Percentiles rank a stretch among this genome's conserved stretches.
phyloP scores from a whole-genome alignment of 1,140 invertebrate genomes.

The Sesamia nonagrioides region DNA sequence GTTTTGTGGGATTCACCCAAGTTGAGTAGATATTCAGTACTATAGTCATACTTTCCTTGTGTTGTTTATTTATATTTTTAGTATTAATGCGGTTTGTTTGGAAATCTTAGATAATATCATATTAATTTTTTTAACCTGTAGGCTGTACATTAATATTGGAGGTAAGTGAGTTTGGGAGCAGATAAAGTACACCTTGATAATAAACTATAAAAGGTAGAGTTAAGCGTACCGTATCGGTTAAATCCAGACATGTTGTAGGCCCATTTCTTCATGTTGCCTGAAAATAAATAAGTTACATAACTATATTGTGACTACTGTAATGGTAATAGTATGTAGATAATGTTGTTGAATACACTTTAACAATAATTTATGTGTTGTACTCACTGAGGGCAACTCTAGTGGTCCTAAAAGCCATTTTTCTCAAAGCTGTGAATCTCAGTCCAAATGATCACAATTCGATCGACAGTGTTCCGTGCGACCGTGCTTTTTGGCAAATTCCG shows the following conservation, averaged over 20 bases:
- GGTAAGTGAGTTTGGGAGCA: too few relatives aligned
- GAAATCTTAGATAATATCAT: too few relatives aligned
- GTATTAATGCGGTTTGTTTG: too few relatives aligned
- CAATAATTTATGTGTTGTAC: slow-evolving; percentile 48
- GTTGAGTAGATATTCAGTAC: too few relatives aligned
- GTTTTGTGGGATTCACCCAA: too few relatives aligned
- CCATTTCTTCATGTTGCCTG: slow-evolving; percentile 89
- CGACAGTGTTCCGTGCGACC: not conserved
- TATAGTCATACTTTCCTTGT: too few relatives aligned
- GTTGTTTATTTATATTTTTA: too few relatives aligned
- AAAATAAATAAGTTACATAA: slow-evolving; percentile 82
- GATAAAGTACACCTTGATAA: too few relatives aligned
- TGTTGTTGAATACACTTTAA: not conserved
- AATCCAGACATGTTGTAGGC: slow-evolving; percentile 91
- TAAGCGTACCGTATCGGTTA: slow-evolving; percentile 91
- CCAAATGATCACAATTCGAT: slow-evolving; percentile 26
- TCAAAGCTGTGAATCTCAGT: not conserved
- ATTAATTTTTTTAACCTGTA: not conserved
- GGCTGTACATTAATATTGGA: too few relatives aligned
- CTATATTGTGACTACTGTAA: slow-evolving; percentile 33
- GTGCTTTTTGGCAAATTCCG: not conserved
- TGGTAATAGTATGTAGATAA: not conserved
- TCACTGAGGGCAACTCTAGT: slow-evolving; percentile 67
- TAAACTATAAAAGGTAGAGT: not conserved
- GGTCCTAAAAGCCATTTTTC: slow-evolving; percentile 72